Percentiles rank a stretch among this genome's conserved stretches.
Conservation (phyloP, 2,797 vertebrate species). For the Pipistrellus pygmaeus region DNA sequence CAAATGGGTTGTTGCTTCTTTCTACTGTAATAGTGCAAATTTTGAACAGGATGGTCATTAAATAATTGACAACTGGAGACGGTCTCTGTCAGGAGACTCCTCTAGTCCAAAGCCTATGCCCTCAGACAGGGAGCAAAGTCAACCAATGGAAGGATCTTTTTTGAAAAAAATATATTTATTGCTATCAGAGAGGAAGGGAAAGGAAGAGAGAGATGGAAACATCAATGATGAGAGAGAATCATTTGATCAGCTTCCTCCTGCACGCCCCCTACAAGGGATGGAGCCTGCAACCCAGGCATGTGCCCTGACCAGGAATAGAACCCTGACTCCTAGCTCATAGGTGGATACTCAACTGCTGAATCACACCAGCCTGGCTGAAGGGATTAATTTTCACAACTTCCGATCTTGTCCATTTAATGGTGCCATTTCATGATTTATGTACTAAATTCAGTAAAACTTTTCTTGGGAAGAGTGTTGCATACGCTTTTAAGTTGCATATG, state of each 20-base stretch:
- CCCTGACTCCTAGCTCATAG: too few species aligned
- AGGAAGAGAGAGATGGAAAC: too few species aligned
- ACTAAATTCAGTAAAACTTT: constrained; percentile 13
- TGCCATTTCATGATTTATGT: background rate
- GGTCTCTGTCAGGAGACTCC: background rate
- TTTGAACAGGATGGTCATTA: constrained; percentile 53
- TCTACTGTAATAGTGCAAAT: constrained; percentile 40
- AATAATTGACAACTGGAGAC: constrained; percentile 48
- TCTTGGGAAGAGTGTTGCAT: background rate
- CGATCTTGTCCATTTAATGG: background rate
- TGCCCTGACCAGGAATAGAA: too few species aligned
- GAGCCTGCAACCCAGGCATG: too few species aligned
- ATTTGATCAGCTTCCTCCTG: too few species aligned
- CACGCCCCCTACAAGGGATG: too few species aligned
- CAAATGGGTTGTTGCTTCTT: constrained; percentile 41
- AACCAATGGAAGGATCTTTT: background rate
- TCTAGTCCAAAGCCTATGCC: background rate
- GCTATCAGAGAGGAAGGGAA: too few species aligned
- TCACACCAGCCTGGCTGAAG: too few species aligned
- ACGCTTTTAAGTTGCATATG: constrained; percentile 27
- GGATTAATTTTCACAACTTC: background rate
- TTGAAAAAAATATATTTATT: background rate
- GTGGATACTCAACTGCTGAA: too few species aligned
- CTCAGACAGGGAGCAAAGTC: background rate
- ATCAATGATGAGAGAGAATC: too few species aligned